Percentiles rank a stretch among this genome's conserved stretches.
Conservation (phyloP, 2,797 vertebrate genomes). For the Sebastes vulpes region DNA sequence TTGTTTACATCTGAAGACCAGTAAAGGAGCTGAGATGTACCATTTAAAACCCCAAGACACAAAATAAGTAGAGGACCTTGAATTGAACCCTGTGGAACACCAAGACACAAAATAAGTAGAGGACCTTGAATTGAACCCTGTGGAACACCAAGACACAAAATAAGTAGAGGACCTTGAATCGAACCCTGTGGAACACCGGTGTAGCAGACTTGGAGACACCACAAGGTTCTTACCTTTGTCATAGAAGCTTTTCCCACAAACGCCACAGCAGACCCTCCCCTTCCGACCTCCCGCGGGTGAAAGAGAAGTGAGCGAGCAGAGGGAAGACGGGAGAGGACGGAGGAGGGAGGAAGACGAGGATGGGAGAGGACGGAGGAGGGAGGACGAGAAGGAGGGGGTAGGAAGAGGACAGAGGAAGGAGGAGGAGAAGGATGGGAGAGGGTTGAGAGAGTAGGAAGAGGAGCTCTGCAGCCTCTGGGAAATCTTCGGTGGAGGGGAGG, state of each 20-base stretch:
- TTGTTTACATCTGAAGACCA: neutral
- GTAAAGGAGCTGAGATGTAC: neutral
- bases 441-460: slow-evolving; percentile 4
- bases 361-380: slow-evolving; percentile 34
- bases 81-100: neutral
- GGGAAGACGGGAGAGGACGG: slow-evolving; percentile 54
- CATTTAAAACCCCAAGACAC: neutral
- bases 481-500: slow-evolving; percentile 4
- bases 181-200: neutral
- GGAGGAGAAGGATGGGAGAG: slow-evolving; percentile 73
- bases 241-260: slow-evolving; percentile 96
- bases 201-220: neutral
- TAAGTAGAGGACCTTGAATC: neutral
- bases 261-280: slow-evolving; percentile 92
- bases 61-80: neutral
- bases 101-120: neutral
- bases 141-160: neutral
- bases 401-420: slow-evolving; percentile 35
- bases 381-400: slow-evolving; percentile 64
- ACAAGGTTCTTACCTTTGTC: slow-evolving; percentile 88
- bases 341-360: slow-evolving; percentile 33
- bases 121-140: neutral
- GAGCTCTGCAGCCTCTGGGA: neutral
- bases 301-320: slow-evolving; percentile 79
- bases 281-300: slow-evolving; percentile 83